Conservation (phyloP, 2,113 vertebrate species). For the Motacilla alba region DNA sequence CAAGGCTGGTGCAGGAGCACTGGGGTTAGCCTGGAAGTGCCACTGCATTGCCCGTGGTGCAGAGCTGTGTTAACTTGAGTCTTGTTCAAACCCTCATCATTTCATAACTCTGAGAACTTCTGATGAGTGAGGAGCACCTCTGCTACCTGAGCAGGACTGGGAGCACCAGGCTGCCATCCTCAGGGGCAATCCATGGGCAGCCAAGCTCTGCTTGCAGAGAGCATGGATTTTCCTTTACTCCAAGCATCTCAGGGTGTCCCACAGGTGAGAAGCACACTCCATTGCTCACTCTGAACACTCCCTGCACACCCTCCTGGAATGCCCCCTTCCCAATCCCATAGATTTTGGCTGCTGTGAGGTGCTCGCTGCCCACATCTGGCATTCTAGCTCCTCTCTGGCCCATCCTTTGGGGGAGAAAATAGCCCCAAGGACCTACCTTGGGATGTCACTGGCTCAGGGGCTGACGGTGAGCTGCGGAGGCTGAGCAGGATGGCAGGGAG, state of each 20-base stretch:
- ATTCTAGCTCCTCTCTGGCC: not conserved
- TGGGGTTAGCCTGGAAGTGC: not conserved
- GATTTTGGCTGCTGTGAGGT: not conserved
- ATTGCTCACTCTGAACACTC: accelerated
- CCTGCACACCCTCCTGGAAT: not conserved
- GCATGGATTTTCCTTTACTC: not conserved
- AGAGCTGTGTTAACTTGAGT: not conserved
- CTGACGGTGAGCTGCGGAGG: not conserved
- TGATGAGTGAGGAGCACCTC: not conserved
- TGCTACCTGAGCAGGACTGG: not conserved
- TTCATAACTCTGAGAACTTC: not conserved
- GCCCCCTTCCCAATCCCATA: not conserved
- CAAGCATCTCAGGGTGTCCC: not conserved
- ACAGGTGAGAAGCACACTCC: not conserved
- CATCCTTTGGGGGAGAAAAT: not conserved
- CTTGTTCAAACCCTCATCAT: not conserved
- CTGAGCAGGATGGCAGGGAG: not conserved
- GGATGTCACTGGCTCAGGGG: slow-evolving; percentile 18
- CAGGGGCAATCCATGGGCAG: not conserved
- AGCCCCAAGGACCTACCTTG: slow-evolving; percentile 43
- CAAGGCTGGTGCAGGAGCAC: accelerated
- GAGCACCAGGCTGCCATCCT: not conserved
- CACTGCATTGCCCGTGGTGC: accelerated
- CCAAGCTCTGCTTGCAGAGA: not conserved
- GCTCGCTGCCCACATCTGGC: accelerated